Base-by-base conservation (phyloP, 2,113 vertebrate genomes). In the Synodontis membranacea region DNA sequence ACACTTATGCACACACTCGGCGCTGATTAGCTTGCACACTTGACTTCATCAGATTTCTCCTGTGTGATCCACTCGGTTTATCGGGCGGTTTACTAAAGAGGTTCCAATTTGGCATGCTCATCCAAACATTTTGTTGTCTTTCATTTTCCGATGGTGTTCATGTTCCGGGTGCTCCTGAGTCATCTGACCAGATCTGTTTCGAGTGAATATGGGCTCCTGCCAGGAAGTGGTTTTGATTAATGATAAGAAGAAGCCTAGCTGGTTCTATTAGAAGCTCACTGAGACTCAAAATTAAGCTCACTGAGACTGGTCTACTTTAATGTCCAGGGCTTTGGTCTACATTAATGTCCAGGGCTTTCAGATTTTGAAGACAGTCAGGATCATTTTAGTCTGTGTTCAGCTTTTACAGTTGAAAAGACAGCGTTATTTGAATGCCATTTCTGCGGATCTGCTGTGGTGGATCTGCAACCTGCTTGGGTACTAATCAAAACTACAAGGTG, bases 81-180 rank as follows among this genome's bases (percentile, higher is more conserved):
- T 56, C 42, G 83, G 87, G 80, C 75, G 87, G 89, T 82, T 83
- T 70, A 79, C 84, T 91, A 89, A 92, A 89, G 89, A 70, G 84
- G 21, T 28, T 44, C 25, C 19, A 74, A 46, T 74, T 74, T 25
- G 23, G 28, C 28, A 15, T 44, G 80, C 81, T 84, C 42, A 48
- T 88, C 82, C 60, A 88, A 92, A 88, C 90, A 90, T 89, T 87
- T 92, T 91, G 76, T 88, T 85, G 90, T 91, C 88, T 88, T 84
- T 87, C 88, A 92, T 90, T 88, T 85, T 86, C 60, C n/a, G 56
- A 84, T 90, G 83, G 14, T 17, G 23, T 19, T 50, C 19, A 0
- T 31, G 28, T 21, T 48, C 74, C 28, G 0, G 25, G 25, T 76
- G 44, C 28, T 48, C n/a, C 42, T 28, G 25, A 25, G 4, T n/a